A percentile compares a stretch with the other conserved stretches of the same genome.
Conservation (phyloP, 2,888 invertebrate genomes). For the Listrodromus nycthemerus region DNA sequence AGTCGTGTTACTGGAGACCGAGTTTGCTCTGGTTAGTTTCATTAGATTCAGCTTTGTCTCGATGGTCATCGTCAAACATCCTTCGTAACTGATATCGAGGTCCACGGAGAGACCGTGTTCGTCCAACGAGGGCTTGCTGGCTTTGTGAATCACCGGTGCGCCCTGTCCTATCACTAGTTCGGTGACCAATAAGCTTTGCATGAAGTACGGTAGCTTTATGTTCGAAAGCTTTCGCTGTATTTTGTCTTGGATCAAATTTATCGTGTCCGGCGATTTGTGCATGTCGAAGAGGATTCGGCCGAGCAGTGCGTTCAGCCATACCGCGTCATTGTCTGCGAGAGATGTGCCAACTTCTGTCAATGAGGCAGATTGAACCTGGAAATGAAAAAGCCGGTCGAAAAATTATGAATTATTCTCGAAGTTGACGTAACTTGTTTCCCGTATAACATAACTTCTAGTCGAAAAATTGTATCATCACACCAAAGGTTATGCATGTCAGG, state of each 20-base stretch:
- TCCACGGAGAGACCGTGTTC: slow-evolving; percentile 96
- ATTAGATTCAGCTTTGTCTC: slow-evolving; percentile 95
- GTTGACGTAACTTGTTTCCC: not conserved
- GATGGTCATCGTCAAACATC: slow-evolving; percentile 92
- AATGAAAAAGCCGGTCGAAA: not conserved
- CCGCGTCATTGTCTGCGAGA: slow-evolving; percentile 84
- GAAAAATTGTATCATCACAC: too few species aligned
- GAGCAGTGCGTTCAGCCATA: slow-evolving; percentile 92
- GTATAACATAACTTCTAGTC: not conserved
- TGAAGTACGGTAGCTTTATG: slow-evolving; percentile 95
- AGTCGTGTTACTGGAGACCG: slow-evolving; percentile 72
- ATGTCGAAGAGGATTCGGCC: slow-evolving; percentile 94
- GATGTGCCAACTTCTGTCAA: slow-evolving; percentile 69
- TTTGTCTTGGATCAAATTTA: slow-evolving; percentile 89
- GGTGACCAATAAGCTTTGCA: slow-evolving; percentile 92
- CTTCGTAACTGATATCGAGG: slow-evolving; percentile 92
- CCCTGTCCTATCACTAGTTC: slow-evolving; percentile 90
- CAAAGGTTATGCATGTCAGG: too few species aligned
- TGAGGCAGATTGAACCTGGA: slow-evolving; percentile 69
- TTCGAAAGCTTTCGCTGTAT: slow-evolving; percentile 95
- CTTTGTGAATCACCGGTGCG: slow-evolving; percentile 88
- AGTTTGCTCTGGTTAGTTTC: slow-evolving; percentile 86
- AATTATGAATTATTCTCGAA: not conserved
- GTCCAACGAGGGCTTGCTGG: slow-evolving; percentile 89
- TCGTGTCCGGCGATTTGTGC: slow-evolving; percentile 90